Evolutionary conservation across 2,113 vertebrate genomes (phyloP), one percentile per base, ranked within the genome.

Genomic region (Poicephalus meyeri): DNA sequence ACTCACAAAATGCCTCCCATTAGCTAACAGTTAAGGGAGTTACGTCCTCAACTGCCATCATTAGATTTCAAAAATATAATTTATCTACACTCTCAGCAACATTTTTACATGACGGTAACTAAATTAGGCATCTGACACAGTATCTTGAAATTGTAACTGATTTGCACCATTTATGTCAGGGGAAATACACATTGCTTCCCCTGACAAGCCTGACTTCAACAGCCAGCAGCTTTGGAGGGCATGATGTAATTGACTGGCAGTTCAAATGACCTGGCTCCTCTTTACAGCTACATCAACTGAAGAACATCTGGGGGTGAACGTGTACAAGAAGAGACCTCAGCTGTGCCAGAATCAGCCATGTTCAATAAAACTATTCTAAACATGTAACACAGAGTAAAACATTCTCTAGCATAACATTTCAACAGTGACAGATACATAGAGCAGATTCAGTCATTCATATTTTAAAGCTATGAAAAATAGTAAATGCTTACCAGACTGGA

Each of bases 401-500:
- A 80, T 31, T 68, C 24, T 35, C 60, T 64, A 86, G 16, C 33
- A 74, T 1, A 86, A 29, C 66, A 41, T 16, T 82, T 60, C 35
- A 64, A 29, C 2, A 91, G 6, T 29, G 39, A 76, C 10, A 49
- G 49, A 56, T n/a, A 71, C 1, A 61, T 1, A 71, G 17, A 53
- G 33, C 7, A 86, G 31, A 71, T 15, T 35, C 16, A 78, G 3
- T 37, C 23, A 52, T 39, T 17, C n/a, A 7, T 50, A 46, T 86
- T 82, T 82, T 31, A 82, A 25, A 83, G 33, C 20, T 86, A 39
- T 39, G n/a, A 81, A 72, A 92, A 80, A 11, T 0, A 77, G 29
- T 28, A 71, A 47, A 19, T 47, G 56, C 98, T 99, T 97, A 99
- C 99, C 99, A 99, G 95, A 97, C 99, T 99, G 91, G 99, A 99